Evolutionary conservation across 2,797 vertebrate genomes (phyloP), one percentile per base, ranked within the genome.

Genomic region (Catharus ustulatus): DNA sequence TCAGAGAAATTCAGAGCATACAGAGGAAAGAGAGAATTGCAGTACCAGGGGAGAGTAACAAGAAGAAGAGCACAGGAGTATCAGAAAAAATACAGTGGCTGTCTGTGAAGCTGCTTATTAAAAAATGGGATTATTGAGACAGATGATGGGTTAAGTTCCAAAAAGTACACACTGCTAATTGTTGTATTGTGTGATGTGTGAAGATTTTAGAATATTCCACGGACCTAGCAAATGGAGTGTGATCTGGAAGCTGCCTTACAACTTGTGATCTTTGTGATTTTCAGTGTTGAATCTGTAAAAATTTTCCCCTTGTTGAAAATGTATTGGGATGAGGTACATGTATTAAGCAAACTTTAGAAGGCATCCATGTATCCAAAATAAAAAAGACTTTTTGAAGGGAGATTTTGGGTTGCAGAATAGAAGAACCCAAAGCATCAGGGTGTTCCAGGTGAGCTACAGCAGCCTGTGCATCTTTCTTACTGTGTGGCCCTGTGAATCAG

Each of bases 191-290:
- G 34, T 15, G 26, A 9, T 30, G 23, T 24, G 22, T 27, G 36
- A 71, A 45, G 36, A 34, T n/a, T 36, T 52, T 11, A 15, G 29
- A 2, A 3, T 18, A 19, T 52, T 74, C 45, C 17, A 12, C 13
- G 38, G 34, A 30, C 10, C 22, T 12, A 1, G 23, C 3, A 66
- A 38, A 26, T 21, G 14, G 15, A 32, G 16, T 4, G 43, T 40
- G 43, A 4, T 57, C 52, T 57, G 42, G 42, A 29, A 66, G 40
- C 48, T 63, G 54, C 59, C 5, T 1, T 30, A 29, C 5, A 7
- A 10, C 26, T 49, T 16, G 1, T 0, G 1, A 13, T 45, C 48
- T n/a, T n/a, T 13, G 29, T 38, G 11, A n/a, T 54, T 43, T 40
- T 49, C 51, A 21, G 8, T 22, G 62, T 27, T 38, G 27, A 21